Conservation (phyloP, 1,140 invertebrate species). For the Brachystomella parvula region DNA sequence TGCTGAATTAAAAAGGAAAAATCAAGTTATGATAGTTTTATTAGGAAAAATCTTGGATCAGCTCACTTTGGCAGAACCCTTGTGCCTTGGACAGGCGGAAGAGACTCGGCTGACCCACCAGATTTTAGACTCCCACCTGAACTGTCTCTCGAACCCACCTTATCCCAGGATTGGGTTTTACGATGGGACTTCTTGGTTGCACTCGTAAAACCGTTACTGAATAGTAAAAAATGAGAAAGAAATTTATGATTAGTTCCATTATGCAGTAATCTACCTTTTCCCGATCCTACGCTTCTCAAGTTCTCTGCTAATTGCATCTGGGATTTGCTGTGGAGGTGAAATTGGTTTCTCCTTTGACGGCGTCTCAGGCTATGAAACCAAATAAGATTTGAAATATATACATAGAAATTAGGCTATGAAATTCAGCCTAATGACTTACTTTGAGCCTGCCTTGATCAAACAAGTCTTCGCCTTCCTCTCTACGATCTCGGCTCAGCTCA, state of each 20-base stretch:
- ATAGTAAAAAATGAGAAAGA: background rate
- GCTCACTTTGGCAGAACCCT: constrained; percentile 36
- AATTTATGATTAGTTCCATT: background rate
- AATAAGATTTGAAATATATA: background rate
- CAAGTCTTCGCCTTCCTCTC: constrained; percentile 24
- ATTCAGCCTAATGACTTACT: background rate
- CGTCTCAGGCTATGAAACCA: background rate
- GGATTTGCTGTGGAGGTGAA: constrained; percentile 41
- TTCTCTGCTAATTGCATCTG: constrained; percentile 52
- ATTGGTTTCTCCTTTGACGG: constrained; percentile 22
- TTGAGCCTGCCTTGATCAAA: background rate
- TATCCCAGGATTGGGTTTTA: constrained; percentile 47
- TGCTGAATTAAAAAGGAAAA: constrained; percentile 7
- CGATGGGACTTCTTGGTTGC: constrained; percentile 32
- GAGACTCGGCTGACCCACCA: constrained; percentile 37
- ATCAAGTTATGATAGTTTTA: background rate
- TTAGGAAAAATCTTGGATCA: background rate
- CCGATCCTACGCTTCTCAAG: constrained; percentile 53
- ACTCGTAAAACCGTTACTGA: constrained; percentile 22
- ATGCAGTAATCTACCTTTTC: constrained; percentile 38
- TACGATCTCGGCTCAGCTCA: constrained; percentile 19
- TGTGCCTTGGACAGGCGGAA: constrained; percentile 37
- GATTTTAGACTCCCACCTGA: constrained; percentile 37
- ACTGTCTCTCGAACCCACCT: constrained; percentile 40
- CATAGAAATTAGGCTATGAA: background rate